These are phyloP conservation scores for Barbus barbus DNA, from an alignment of 2,113 vertebrate species.

Conservation along the genomic window DNA sequence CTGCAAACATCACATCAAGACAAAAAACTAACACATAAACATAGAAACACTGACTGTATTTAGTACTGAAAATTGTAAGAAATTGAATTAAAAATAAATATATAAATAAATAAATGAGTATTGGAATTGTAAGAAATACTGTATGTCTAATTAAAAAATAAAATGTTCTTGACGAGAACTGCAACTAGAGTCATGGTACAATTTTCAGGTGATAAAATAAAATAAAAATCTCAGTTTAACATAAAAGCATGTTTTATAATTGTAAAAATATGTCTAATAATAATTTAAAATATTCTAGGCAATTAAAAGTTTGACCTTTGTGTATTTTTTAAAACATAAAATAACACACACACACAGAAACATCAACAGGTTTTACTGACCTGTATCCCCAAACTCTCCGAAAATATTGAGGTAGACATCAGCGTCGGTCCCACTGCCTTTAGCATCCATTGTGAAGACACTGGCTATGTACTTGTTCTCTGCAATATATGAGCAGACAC, in stretches of 20 bases:
- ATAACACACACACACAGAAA: not conserved
- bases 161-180: not conserved
- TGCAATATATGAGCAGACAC: conserved; percentile 66
- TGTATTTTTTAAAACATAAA: not conserved
- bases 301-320: not conserved
- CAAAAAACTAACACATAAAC: not conserved
- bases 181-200: not conserved
- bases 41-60: not conserved
- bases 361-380: conserved; percentile 65
- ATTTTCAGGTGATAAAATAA: not conserved
- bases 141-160: not conserved
- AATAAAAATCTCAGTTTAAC: not conserved
- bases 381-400: conserved; percentile 94
- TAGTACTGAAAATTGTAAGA: not conserved
- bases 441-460: conserved; percentile 91
- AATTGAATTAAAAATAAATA: not conserved
- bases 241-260: not conserved
- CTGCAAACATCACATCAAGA: conserved; percentile 62
- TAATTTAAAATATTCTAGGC: not conserved
- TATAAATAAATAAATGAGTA: not conserved
- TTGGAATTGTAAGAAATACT: not conserved
- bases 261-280: not conserved
- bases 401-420: conserved; percentile 96
- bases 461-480: conserved; percentile 94
- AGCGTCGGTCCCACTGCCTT: conserved; percentile 94